Base-by-base conservation (phyloP, 1,140 invertebrate genomes). In the Akabosia matsudoensis region DNA sequence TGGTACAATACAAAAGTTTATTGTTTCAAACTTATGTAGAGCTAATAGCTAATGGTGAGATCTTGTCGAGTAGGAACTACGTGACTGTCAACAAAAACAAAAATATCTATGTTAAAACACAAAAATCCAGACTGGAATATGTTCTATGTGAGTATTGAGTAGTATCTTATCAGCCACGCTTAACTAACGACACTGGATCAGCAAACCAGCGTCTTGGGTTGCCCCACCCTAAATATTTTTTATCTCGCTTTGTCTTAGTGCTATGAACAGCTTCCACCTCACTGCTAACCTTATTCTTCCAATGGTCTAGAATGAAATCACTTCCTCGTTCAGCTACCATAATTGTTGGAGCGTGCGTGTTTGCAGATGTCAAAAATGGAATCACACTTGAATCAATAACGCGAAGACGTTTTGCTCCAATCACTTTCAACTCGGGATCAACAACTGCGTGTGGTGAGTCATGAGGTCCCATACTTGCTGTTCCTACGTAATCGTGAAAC, bases 381-480 rank as follows among this genome's bases (percentile, higher is more conserved):
- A 72, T 72, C 3, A 72, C 24, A 37, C 33, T 45, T 2, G 70
- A 4, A 22, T 72, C 70, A 37, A 72, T 45, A 7, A 72, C 70
- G 18, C 70, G 70, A 18, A 72, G 37, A 37, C 33, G 31, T 34
- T 72, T 26, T 4, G 37, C 33, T 24, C 70, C 70, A 45, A 72
- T 45, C 10, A 72, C 70, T 26, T 34, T 14, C 2, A 72, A 34
- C 33, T 72, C 33, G 18, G 70, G 26, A 28, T 72, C 70, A 16
- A 72, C 70, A 14, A 72, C 70, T 3, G 70, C 16, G 10, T 72
- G 13, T 3, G 31, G 31, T 45, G 70, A 72, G 33, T 37, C 26
- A 1, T 7, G 1, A 26, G 70, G 33, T 22, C 84, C 84, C 84
- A 85, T 85, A 77, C 79, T 83, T 76, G 83, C 84, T 14, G 84